Evolutionary conservation across 2,797 vertebrate species (phyloP), one percentile per base, ranked within the genome.

Genomic region (Alectoris magna): DNA sequence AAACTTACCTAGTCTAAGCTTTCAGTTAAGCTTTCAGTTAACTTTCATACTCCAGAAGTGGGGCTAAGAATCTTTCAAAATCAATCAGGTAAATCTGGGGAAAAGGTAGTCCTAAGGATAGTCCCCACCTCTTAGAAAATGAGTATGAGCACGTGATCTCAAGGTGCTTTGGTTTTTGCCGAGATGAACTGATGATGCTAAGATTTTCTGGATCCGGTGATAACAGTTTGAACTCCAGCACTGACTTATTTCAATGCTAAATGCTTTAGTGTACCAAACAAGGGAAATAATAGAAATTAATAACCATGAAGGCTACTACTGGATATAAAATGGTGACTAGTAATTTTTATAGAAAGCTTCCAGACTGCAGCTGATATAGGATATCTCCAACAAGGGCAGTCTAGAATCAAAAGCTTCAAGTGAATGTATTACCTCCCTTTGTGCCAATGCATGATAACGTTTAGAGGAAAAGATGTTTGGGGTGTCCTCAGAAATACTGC

Each of bases 141-240:
- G 23, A 81, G 11, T 18, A 53, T 75, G 31, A 84, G 56, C 73
- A 92, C 0, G 0, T 93, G 86, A 91, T 84, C 68, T 67, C 44
- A 36, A 64, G 29, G 13, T n/a, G 24, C 46, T 56, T 19, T 69
- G 48, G 14, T 70, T 6, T 68, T 94, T 90, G 90, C 69, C 83
- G 92, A 77, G 43, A 89, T 67, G 84, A 13, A 73, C 31, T 81
- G 53, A 17, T 34, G 82, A 81, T 92, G 80, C 70, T 89, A 94
- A 91, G 79, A 75, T 56, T 88, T 76, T 74, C 80, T 11, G 1
- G n/a, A 41, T 67, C 56, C 1, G 84, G 48, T 1, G 19, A 78
- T 84, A 93, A 92, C 39, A 46, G 44, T 87, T 83, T 70, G 73
- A 79, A 36, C 14, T 64, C 60, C 44, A 62, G 12, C 15, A 73